These are phyloP conservation scores for Diadromus collaris DNA, from an alignment of 2,888 invertebrate species.

Conservation along the genomic window DNA sequence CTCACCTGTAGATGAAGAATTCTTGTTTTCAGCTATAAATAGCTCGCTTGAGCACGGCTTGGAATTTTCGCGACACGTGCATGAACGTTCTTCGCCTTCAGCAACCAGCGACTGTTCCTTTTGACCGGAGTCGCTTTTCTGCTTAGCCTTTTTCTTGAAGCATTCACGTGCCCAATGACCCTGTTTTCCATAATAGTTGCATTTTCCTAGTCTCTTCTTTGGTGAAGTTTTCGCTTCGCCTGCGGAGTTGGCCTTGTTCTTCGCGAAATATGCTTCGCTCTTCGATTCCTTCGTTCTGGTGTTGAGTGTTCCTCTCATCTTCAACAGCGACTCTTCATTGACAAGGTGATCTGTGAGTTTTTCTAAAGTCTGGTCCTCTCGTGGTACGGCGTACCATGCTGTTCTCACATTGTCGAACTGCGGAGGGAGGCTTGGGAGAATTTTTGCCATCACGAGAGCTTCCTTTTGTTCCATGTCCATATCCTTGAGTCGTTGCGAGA, in stretches of 20 bases:
- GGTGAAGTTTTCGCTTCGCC: not conserved
- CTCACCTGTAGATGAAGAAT: not conserved
- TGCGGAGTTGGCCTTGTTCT: not conserved
- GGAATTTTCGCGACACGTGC: too few relatives aligned
- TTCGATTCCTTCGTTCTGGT: too few relatives aligned
- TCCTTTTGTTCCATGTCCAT: constrained; percentile 47
- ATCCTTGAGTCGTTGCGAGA: constrained; percentile 43
- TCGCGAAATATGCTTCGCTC: too few relatives aligned
- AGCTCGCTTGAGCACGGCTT: too few relatives aligned
- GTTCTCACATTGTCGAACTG: constrained; percentile 43
- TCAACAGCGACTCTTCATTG: constrained; percentile 47
- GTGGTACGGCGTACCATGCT: constrained; percentile 51
- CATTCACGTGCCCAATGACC: constrained; percentile 53
- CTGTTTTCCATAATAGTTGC: constrained; percentile 47
- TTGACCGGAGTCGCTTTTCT: not conserved
- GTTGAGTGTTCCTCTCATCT: not conserved
- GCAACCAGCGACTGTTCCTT: not conserved
- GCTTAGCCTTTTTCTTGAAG: not conserved
- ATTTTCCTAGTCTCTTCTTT: constrained; percentile 23
- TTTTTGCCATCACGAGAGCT: constrained; percentile 50
- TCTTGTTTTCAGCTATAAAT: not conserved
- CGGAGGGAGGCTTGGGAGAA: constrained; percentile 44
- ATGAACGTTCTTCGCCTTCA: too few relatives aligned
- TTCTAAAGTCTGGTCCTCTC: constrained; percentile 33
- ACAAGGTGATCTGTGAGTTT: constrained; percentile 40